Evolutionary conservation across 2,113 vertebrate genomes (phyloP).

Genomic region (Stictonetta naevosa): DNA sequence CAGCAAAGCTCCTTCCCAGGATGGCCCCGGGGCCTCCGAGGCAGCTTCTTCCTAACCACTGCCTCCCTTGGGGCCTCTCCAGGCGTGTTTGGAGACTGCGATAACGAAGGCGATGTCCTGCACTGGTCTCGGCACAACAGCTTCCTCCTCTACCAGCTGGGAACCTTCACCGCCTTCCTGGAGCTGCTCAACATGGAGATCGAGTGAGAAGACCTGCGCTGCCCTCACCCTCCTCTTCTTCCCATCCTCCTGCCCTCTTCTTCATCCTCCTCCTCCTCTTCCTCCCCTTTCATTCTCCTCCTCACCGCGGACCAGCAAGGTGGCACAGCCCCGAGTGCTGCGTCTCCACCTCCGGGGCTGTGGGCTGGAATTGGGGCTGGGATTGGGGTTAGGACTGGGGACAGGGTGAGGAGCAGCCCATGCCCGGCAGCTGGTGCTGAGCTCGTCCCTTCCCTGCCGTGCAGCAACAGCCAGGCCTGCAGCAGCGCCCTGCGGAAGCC

Average conservation of each 20-base stretch:
- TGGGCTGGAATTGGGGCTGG: not conserved
- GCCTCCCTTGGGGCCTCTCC: not conserved
- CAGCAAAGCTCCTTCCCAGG: not conserved
- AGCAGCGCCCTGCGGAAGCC: slow-evolving; percentile 93
- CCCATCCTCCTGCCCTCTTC: not conserved
- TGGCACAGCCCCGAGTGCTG: accelerated
- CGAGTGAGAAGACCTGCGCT: slow-evolving; percentile 76
- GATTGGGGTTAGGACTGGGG: not conserved
- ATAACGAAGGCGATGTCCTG: slow-evolving; percentile 87
- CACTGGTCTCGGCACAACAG: slow-evolving; percentile 93
- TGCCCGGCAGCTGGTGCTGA: accelerated
- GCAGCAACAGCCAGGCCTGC: slow-evolving; percentile 94
- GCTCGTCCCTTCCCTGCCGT: accelerated
- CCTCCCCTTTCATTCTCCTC: not conserved
- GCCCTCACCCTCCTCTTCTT: not conserved
- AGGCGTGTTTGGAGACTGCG: slow-evolving; percentile 93
- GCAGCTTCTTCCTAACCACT: not conserved
- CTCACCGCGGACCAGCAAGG: not conserved
- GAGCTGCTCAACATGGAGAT: slow-evolving; percentile 98
- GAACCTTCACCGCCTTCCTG: slow-evolving; percentile 93
- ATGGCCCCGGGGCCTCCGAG: not conserved
- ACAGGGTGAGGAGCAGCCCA: not conserved
- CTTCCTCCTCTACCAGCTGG: slow-evolving; percentile 94
- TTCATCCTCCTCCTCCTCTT: not conserved
- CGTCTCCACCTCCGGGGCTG: accelerated